Base-by-base conservation (phyloP, 2,797 vertebrate species). In the Crax fasciolata region DNA sequence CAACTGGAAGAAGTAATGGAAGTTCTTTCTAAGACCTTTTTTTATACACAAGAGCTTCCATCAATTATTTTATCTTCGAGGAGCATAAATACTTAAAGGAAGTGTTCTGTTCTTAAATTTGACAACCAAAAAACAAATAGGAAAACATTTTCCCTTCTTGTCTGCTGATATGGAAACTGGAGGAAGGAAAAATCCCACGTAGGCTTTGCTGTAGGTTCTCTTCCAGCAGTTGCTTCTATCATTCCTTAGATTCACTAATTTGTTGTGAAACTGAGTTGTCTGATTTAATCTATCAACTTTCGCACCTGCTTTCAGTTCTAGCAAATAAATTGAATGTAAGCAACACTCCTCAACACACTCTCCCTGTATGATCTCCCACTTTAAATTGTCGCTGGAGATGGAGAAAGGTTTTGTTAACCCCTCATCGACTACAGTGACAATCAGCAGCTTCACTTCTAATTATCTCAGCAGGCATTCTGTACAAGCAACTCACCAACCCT, bases 181-280 rank as follows among this genome's bases (percentile, higher is more conserved):
- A n/a, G 20, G 35, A 76, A 63, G 39, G 17, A 89, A 83, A n/a
- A 74, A 20, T 74, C 30, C n/a, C 63, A 65, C 4, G 41, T 18
- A 90, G 39, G 8, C 75, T 62, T 41, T 89, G 44, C 41, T 44
- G 87, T 54, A 57, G 10, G 38, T 77, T 61, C 54, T 71, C 28
- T 72, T 90, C 23, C 54, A 85, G 78, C 18, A 84, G 49, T 32
- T 73, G 21, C 43, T 92, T 74, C 82, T 54, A 24, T 39, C n/a
- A 30, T 71, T 73, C 46, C 78, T 81, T 21, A 62, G 18, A 63
- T 63, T 63, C 61, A 30, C 27, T 30, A 39, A 62, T 43, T 14
- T 30, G 39, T 21, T 43, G 28, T 65, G 30, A 44, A 65, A 44
- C 30, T 32, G 63, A 66, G 25, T 66, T 32, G 43, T 30, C 38